phyloP scores from a whole-genome alignment of 64 coral and sea anemone species.

The Astreopora myriophthalma region DNA sequence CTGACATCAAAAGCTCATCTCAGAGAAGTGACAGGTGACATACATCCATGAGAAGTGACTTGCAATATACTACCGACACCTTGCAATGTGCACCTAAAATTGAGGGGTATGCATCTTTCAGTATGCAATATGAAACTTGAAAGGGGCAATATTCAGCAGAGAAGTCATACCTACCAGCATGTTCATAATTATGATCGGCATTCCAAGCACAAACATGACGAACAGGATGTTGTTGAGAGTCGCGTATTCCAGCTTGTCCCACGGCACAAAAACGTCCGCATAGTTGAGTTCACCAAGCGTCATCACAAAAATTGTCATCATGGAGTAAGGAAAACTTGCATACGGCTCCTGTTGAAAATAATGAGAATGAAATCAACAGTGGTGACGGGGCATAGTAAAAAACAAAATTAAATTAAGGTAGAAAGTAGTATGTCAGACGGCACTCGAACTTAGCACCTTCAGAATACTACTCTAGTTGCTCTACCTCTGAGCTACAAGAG shows the following conservation, averaged over 20 bases:
- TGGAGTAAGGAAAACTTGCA: conserved; percentile 39
- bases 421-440: too few relatives aligned
- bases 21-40: too few relatives aligned
- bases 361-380: conserved; percentile 13
- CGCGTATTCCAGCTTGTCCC: conserved; percentile 54
- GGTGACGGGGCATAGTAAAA: background rate
- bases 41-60: too few relatives aligned
- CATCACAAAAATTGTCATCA: conserved; percentile 93
- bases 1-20: too few relatives aligned
- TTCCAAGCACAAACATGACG: conserved; percentile 70
- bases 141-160: background rate
- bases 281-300: conserved; percentile 89
- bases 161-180: conserved; percentile 29
- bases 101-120: too few relatives aligned
- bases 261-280: conserved; percentile 68
- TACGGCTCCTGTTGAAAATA: conserved; percentile 58
- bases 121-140: too few relatives aligned
- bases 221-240: conserved; percentile 75
- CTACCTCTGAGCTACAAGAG: too few relatives aligned
- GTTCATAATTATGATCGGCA: conserved; percentile 92
- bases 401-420: background rate
- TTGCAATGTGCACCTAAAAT: too few relatives aligned
- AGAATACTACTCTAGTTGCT: too few relatives aligned
- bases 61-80: too few relatives aligned
- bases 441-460: too few relatives aligned